Base-by-base conservation (phyloP, 2,113 vertebrate species). In the Carettochelys insculpta region DNA sequence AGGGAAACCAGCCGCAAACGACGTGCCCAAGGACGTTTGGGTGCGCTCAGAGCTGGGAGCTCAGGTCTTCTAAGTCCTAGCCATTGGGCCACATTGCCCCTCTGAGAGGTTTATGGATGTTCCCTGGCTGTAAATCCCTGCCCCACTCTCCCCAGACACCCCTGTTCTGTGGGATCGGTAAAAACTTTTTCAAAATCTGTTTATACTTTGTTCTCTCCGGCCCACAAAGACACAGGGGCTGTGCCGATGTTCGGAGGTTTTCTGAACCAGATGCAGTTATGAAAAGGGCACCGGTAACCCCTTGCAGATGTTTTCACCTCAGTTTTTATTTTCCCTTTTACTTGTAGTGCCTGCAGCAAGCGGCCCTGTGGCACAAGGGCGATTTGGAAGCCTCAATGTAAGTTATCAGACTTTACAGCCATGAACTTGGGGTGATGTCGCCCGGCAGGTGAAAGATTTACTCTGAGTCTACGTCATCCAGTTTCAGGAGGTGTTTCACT, bases 1-100 rank as follows among this genome's bases (percentile, higher is more conserved):
- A 9, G 31, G 20, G 50, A 77, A 76, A 75, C 51, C 87, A 93
- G 77, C 38, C 11, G 61, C n/a, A 73, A 5, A 4, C 77, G n/a
- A 68, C 34, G 47, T 22, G 13, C 45, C 20, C 38, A 6, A 11
- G 11, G 56, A 3, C 85, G 31, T 0, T 0, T 0, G 0, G 12
- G 31, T 6, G 82, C 61, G 53, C 10, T 10, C 77, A 54, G 61
- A 80, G 50, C 50, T 77, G 51, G 77, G 24, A 81, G 17, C 34
- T 61, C 80, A 27, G 2, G 0, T 79, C 29, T 48, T 77, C 29
- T 27, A 51, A 31, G 19, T 5, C 45, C 1, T 7, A 8, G 50
- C 29, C 27, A 5, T 58, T 83, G 47, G 41, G 71, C 31, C 85
- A 51, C 80, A 8, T 6, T 52, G 24, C 29, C 31, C 29, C 11